A percentile compares a stretch with the other conserved stretches of the same genome.
Conservation (phyloP, 2,797 vertebrate genomes). For the Sebastes umbrosus region DNA sequence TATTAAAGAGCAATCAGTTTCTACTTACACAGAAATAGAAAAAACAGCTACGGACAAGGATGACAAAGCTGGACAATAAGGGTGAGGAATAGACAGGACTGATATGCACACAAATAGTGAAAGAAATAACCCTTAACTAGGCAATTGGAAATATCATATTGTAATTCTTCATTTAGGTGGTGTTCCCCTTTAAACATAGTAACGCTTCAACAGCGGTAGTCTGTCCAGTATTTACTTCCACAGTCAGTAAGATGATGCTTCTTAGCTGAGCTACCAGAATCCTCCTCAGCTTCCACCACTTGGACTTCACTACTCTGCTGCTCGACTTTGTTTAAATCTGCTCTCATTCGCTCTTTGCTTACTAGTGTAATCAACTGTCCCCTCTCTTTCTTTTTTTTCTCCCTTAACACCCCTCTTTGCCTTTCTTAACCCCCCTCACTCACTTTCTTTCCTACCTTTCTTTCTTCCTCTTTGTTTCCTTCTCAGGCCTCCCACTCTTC, state of each 20-base stretch:
- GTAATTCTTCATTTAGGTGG: too few relatives aligned
- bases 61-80: too few relatives aligned
- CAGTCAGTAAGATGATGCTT: conserved; percentile 8
- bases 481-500: conserved; percentile 89
- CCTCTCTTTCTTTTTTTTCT: conserved; percentile 39
- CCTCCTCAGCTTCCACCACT: conserved; percentile 46
- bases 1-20: too few relatives aligned
- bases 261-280: conserved; percentile 16
- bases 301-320: conserved; percentile 34
- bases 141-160: too few relatives aligned
- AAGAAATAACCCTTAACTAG: too few relatives aligned
- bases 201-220: not conserved
- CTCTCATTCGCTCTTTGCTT: conserved; percentile 62
- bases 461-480: not conserved
- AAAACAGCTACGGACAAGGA: too few relatives aligned
- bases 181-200: too few relatives aligned
- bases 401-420: conserved; percentile 44
- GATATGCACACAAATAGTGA: too few relatives aligned
- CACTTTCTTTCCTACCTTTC: too few relatives aligned
- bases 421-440: conserved; percentile 21
- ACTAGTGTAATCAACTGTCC: conserved; percentile 63
- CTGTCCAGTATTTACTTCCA: conserved; percentile 19
- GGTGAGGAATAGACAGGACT: too few relatives aligned
- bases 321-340: conserved; percentile 66
- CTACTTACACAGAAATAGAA: too few relatives aligned